Conservation (phyloP, 64 coral and sea anemone species). For the Montipora foliosa region DNA sequence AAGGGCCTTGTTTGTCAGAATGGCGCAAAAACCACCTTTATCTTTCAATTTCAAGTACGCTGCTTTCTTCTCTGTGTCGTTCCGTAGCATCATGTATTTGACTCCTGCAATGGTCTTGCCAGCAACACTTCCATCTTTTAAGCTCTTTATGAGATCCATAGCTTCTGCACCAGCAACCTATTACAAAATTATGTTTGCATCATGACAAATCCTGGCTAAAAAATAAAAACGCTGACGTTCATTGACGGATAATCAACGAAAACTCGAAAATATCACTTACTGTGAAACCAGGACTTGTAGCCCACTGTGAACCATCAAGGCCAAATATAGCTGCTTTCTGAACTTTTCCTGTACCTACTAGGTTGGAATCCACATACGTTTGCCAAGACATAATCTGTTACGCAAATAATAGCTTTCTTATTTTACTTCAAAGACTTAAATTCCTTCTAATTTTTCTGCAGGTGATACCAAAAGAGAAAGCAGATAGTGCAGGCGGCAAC, state of each 20-base stretch:
- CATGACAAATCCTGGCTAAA: not conserved
- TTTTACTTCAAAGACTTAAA: not conserved
- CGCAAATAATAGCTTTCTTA: not conserved
- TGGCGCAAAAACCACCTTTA: slow-evolving; percentile 83
- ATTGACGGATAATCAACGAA: not conserved
- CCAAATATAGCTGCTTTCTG: slow-evolving; percentile 69
- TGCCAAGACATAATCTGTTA: slow-evolving; percentile 61
- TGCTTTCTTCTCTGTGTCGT: slow-evolving; percentile 78
- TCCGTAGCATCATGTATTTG: slow-evolving; percentile 95
- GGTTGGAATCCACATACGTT: slow-evolving; percentile 67
- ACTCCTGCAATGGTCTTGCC: slow-evolving; percentile 71
- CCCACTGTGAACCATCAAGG: slow-evolving; percentile 64
- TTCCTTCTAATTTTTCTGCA: not conserved
- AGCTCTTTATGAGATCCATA: slow-evolving; percentile 82
- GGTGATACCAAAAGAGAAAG: not conserved
- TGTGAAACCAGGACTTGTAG: slow-evolving; percentile 52
- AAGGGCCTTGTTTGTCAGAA: slow-evolving; percentile 79
- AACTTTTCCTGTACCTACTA: slow-evolving; percentile 65
- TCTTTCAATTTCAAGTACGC: slow-evolving; percentile 94
- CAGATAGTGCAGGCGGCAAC: slow-evolving; percentile 1
- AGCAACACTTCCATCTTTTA: slow-evolving; percentile 88
- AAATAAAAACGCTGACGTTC: not conserved
- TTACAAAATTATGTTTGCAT: not conserved
- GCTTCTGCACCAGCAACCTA: slow-evolving; percentile 82
- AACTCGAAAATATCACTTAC: slow-evolving; percentile 3